phyloP scores from a whole-genome alignment of 2,113 vertebrate genomes.

The Limanda limanda region DNA sequence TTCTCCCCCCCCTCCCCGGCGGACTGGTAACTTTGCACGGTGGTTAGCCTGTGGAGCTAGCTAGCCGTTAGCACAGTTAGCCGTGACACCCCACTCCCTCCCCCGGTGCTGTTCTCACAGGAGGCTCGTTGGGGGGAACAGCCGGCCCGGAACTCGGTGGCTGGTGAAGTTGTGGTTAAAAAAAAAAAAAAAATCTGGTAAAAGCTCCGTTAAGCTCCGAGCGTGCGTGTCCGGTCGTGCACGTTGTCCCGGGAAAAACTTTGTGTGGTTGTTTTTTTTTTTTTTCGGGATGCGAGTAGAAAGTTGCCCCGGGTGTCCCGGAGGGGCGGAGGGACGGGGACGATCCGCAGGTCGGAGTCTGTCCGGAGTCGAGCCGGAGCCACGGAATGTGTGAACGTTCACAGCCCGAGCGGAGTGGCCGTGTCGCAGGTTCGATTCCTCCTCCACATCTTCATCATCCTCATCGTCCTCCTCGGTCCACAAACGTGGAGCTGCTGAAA shows the following conservation, averaged over 20 bases:
- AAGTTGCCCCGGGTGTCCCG: conserved; percentile 63
- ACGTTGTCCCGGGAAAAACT: conserved; percentile 22
- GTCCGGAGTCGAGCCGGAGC: conserved; percentile 67
- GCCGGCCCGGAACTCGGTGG: not conserved
- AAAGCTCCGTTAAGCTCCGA: not conserved
- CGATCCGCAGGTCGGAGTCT: conserved; percentile 69
- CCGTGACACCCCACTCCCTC: conserved; percentile 61
- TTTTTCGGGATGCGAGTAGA: not conserved
- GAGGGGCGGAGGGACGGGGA: conserved; percentile 5
- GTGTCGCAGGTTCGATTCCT: conserved; percentile 72
- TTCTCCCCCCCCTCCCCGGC: conserved; percentile 36
- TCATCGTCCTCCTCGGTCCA: conserved; percentile 25
- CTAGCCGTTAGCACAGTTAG: conserved; percentile 64
- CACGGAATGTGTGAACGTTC: conserved; percentile 69
- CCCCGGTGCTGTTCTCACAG: conserved; percentile 67
- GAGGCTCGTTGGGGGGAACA: conserved; percentile 25
- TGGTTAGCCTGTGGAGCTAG: conserved; percentile 56
- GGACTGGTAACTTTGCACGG: conserved; percentile 59
- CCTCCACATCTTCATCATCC: conserved; percentile 59
- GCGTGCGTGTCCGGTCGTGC: not conserved
- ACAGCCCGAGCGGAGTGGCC: conserved; percentile 50
- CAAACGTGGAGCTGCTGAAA: conserved; percentile 36
- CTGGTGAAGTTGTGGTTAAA: not conserved
- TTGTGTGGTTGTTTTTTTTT: not conserved
- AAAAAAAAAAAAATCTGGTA: no score